A percentile compares a stretch with the other conserved stretches of the same genome.
phyloP scores from a whole-genome alignment of 2,113 vertebrate genomes.

The Marmota flaviventris region DNA sequence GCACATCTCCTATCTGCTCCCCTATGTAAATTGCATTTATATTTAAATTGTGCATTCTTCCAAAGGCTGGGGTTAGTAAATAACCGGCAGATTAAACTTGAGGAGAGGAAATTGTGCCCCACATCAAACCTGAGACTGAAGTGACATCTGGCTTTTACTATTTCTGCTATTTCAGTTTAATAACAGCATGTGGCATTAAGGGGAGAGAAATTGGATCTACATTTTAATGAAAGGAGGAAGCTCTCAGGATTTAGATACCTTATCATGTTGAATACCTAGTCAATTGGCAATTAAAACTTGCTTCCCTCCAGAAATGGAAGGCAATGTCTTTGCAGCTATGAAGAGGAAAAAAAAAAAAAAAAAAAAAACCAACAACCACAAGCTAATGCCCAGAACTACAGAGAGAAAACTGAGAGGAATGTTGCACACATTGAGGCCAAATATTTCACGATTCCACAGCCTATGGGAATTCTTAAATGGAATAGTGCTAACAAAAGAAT shows the following conservation, averaged over 20 bases:
- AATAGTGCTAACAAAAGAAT: not conserved
- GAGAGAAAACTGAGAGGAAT: constrained; percentile 8
- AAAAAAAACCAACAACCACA: constrained; percentile 1
- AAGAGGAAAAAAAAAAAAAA: constrained; percentile 27
- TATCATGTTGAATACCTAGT: constrained; percentile 83
- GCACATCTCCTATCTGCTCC: constrained; percentile 76
- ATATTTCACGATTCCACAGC: constrained; percentile 21
- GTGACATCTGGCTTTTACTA: constrained; percentile 85
- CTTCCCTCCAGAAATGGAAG: constrained; percentile 73
- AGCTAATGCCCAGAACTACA: constrained; percentile 33
- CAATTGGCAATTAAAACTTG: constrained; percentile 82
- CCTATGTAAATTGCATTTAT: constrained; percentile 83
- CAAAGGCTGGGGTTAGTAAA: constrained; percentile 78
- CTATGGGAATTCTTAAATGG: not conserved
- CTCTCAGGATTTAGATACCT: constrained; percentile 79
- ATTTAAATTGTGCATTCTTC: constrained; percentile 86
- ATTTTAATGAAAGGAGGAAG: constrained; percentile 84
- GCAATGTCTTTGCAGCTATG: constrained; percentile 59
- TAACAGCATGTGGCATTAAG: constrained; percentile 81
- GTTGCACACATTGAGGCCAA: constrained; percentile 11
- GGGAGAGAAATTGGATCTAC: constrained; percentile 81
- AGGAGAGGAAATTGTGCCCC: constrained; percentile 82
- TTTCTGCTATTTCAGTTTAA: constrained; percentile 82
- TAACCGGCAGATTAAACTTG: constrained; percentile 80
- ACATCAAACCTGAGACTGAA: constrained; percentile 79